These are phyloP conservation scores for Pseudochirops corinnae DNA, from an alignment of 2,797 vertebrate species.

Conservation along the genomic window DNA sequence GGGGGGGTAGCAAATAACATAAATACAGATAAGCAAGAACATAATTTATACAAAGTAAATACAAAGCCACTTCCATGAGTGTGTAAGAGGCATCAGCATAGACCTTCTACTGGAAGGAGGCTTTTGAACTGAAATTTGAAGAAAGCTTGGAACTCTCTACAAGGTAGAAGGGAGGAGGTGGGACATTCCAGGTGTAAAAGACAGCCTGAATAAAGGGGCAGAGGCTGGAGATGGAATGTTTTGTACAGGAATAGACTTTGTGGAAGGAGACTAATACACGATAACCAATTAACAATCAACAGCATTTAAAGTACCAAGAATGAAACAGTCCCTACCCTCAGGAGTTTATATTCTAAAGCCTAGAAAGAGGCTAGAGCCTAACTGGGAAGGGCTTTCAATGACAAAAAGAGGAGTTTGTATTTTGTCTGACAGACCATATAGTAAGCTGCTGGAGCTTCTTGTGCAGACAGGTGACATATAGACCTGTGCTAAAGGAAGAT, in stretches of 20 bases:
- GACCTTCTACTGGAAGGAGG: neutral
- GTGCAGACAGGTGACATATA: neutral
- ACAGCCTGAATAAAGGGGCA: neutral
- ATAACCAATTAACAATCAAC: neutral
- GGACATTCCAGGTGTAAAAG: neutral
- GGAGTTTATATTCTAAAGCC: neutral
- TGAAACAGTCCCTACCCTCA: neutral
- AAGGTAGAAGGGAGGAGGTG: neutral
- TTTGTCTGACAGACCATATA: neutral
- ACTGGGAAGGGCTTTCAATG: neutral
- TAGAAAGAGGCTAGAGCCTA: neutral
- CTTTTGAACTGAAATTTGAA: neutral
- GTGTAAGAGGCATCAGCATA: neutral
- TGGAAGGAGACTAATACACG: neutral
- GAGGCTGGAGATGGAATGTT: neutral
- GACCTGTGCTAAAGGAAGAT: neutral
- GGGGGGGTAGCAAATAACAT: neutral
- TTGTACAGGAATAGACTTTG: neutral
- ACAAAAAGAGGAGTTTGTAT: neutral
- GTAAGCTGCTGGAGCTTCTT: neutral
- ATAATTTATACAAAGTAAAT: neutral
- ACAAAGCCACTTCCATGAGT: neutral
- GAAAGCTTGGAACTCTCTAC: neutral
- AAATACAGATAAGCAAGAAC: neutral
- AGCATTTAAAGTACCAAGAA: neutral